Evolutionary conservation across 1,140 invertebrate species (phyloP).

Genomic region (Xylocopa sonorina): DNA sequence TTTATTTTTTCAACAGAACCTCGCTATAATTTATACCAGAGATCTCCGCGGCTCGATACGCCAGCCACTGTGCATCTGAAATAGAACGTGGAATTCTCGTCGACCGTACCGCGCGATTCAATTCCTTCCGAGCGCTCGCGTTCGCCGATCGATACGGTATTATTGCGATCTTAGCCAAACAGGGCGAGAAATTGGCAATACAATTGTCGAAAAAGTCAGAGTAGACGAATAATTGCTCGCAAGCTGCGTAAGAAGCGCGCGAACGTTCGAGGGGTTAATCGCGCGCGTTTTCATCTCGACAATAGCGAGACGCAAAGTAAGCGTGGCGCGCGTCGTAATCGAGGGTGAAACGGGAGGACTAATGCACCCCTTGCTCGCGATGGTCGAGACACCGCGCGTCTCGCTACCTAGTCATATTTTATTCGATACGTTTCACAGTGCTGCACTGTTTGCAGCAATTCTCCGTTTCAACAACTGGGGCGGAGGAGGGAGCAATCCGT

Average conservation of each 20-base stretch:
- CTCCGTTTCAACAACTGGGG: constrained; percentile 15
- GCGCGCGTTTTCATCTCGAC: too few relatives aligned
- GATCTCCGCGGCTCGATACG: not conserved
- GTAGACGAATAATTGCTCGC: too few relatives aligned
- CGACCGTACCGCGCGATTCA: not conserved
- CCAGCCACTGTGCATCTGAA: not conserved
- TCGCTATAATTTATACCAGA: constrained; percentile 25
- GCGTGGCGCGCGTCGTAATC: not conserved
- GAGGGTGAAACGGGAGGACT: not conserved
- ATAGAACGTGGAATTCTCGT: constrained; percentile 24
- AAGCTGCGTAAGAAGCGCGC: too few relatives aligned
- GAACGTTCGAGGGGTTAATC: too few relatives aligned
- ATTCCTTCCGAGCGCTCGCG: not conserved
- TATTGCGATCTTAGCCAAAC: too few relatives aligned
- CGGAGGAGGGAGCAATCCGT: constrained; percentile 32
- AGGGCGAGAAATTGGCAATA: too few relatives aligned
- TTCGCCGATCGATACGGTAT: not conserved
- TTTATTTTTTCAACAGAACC: constrained; percentile 3
- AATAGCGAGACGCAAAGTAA: not conserved
- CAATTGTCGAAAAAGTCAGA: too few relatives aligned
- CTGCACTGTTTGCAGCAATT: constrained; percentile 29
- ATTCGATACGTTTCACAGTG: constrained; percentile 32
- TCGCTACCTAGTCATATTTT: constrained; percentile 16
- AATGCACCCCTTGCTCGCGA: constrained; percentile 10
- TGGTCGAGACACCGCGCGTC: not conserved